Evolutionary conservation across 2,113 vertebrate species (phyloP), one percentile per base, ranked within the genome.

Genomic region (Chauna torquata): DNA sequence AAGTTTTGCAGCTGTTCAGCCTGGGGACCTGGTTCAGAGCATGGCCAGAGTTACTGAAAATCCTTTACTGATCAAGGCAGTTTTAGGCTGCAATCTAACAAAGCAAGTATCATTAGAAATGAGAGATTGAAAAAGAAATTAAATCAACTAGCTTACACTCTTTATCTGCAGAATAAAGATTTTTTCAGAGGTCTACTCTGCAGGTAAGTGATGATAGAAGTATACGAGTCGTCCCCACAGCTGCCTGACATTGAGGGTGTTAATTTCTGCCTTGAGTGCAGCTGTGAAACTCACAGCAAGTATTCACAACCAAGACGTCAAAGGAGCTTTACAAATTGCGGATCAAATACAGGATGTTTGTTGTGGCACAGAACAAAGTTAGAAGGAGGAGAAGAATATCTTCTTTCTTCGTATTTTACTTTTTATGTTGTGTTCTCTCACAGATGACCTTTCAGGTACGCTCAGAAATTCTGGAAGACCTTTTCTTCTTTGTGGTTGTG

Each of bases 1-100:
- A 98, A 97, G 88, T 97, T 98, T 94, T 96, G 97, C 98, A 98
- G 97, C 98, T 98, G 98, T 97, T 98, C 96, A 76, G 95, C 96
- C 96, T 87, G 77, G 92, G 92, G 96, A 98, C 78, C 94, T 91
- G 45, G 84, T 93, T 93, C 83, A 94, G 94, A 96, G 95, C 91
- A 47, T 62, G 92, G 75, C 49, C 91, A 78, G 90, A 90, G 57
- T 78, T 49, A 85, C 90, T 80, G 79, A 95, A 98, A 97, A 96
- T 94, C 88, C 91, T 95, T 96, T 94, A 65, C 81, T 92, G 95
- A 96, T 96, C 38, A 45, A 97, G 96, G 86, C 88, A 90, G 88
- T 96, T 96, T 92, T 90, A 91, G 91, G 91, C 91, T 93, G 88
- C 91, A 96, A 57, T 87, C 75, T 95, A 96, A 93, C 16, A 36